Percentiles rank a stretch among this genome's conserved stretches.
Conservation (phyloP, 2,113 vertebrate genomes). For the Silurus meridionalis region DNA sequence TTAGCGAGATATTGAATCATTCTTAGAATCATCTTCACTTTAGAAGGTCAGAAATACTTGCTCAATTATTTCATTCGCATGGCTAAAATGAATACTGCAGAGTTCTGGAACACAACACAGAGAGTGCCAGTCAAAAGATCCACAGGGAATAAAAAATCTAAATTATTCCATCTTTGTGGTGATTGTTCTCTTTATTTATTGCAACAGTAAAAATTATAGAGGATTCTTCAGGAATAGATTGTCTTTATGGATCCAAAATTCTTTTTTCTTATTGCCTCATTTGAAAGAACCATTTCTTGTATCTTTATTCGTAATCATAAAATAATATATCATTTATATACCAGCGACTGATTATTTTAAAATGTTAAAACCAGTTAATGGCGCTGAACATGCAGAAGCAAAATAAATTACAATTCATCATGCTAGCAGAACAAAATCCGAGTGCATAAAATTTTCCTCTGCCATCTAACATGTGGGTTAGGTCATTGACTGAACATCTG, state of each 20-base stretch:
- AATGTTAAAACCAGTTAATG: neutral
- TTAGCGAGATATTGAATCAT: neutral
- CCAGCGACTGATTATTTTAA: neutral
- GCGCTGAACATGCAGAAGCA: neutral
- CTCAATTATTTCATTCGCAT: neutral
- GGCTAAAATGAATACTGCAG: neutral
- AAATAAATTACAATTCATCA: neutral
- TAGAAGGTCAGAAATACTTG: neutral
- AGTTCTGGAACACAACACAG: neutral
- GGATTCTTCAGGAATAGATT: neutral
- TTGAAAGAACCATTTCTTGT: neutral
- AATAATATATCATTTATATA: neutral
- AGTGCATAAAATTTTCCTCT: neutral
- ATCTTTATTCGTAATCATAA: neutral
- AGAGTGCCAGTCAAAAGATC: neutral
- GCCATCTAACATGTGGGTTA: neutral
- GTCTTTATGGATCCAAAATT: neutral
- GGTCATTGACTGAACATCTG: neutral
- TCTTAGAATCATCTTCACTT: neutral
- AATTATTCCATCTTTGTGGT: neutral
- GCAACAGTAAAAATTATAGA: neutral
- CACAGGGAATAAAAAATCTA: neutral
- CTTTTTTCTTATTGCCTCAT: neutral
- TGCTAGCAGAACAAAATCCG: neutral
- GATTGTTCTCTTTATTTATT: neutral